Evolutionary conservation across 1,140 invertebrate species (phyloP), one percentile per base, ranked within the genome.

Genomic region (Myzus persicae): DNA sequence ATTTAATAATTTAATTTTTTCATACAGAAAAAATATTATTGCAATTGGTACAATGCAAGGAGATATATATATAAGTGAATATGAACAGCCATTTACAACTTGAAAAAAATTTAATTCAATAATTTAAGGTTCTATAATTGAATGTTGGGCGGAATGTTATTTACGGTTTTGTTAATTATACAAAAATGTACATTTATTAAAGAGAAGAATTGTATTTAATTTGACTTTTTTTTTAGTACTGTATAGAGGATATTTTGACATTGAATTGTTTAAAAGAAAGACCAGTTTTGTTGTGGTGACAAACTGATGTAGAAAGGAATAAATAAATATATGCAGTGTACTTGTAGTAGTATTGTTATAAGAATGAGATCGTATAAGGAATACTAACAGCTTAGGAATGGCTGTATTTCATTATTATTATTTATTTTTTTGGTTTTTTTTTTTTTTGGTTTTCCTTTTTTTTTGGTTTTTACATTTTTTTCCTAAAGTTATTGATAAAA

Each of bases 311-410:
- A n/a, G 31, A 90, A 92, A 81, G 31, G 67, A 92, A 92, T 92
- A 54, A 42, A 36, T 22, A 46, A 81, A 46, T 31, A n/a, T 46
- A 90, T 82, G 20, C 24, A 38, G 31, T n/a, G 59, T 76, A 76
- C 59, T 76, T 59, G 38, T 38, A 90, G 54, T 84, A 84, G 67
- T 93, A 93, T 84, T 93, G 51, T 84, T 84, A 93, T 51, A 93
- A 85, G 81, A 85, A 93, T 93, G 91, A 93, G 91, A 93, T 93
- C 91, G 36, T 40, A 54, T 93, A 93, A 93, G 81, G 81, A 93
- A 85, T 91, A 91, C 67, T 84, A 67, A 91, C 90, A 91, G 59
- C 59, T 36, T 76, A 76, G 51, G 51, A 91, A 91, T 44, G 40
- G 59, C 90, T 91, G 90, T 76, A 18, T 76, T n/a, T 40, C 46